Evolutionary conservation across 2,797 vertebrate genomes (phyloP), one percentile per base, ranked within the genome.

Genomic region (Glossophaga mutica): DNA sequence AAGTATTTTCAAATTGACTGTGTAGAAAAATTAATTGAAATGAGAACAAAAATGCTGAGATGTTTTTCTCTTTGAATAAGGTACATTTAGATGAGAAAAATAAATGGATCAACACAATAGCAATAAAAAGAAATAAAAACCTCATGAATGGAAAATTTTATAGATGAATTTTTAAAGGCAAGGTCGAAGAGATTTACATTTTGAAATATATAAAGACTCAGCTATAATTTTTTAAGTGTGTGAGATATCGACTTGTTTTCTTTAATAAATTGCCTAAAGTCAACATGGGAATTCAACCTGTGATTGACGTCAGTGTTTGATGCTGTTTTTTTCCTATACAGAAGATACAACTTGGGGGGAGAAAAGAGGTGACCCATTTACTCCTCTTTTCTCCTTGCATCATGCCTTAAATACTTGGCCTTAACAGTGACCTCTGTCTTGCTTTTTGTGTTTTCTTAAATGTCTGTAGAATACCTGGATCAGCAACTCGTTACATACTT

Each of bases 151-250:
- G 24, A n/a, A 65, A 65, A 70, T 59, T 68, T 59, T 55, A 87
- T 46, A 71, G 26, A 34, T 87, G 19, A 81, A 73, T 73, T 50
- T 92, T 52, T 73, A 77, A 87, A 92, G 15, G 2, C 10, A 62
- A 16, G 7, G 22, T 87, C 16, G 8, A 77, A 29, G 65, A 96
- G 10, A 92, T 79, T 71, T 65, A 2, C 11, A 9, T 73, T 92
- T 87, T 74, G 14, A 87, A 65, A 6, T 78, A 71, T 78, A 81
- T 67, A 71, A 65, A 73, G 21, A 84, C 14, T 84, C n/a, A 83
- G 42, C 44, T 91, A 12, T 32, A 22, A 19, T 71, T 37, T 88
- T 88, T 94, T 87, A 37, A 77, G 62, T 65, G 15, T 39, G 14
- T 34, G 6, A 4, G 12, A 83, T 29, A 65, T 3, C 44, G 12